Conservation (phyloP, 2,113 vertebrate genomes). For the Redunca redunca region DNA sequence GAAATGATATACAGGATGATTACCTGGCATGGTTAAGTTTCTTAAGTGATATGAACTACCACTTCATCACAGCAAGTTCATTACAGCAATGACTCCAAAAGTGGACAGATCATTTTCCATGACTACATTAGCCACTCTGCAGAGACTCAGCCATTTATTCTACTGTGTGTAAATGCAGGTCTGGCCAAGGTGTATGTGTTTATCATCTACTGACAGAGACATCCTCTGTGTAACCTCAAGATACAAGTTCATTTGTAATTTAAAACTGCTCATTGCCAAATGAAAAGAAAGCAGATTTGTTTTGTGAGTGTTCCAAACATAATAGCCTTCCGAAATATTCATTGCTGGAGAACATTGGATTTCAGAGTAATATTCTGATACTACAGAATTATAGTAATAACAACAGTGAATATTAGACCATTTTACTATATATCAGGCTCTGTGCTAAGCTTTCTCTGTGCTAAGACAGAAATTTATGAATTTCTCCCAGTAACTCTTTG, state of each 20-base stretch:
- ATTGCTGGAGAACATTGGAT: not conserved
- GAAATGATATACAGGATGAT: not conserved
- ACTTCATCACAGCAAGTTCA: not conserved
- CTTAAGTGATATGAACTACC: not conserved
- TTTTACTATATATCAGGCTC: not conserved
- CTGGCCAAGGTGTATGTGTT: fast-evolving
- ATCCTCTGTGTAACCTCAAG: not conserved
- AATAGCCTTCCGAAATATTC: not conserved
- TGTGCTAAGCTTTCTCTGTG: not conserved
- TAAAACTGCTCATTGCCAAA: not conserved
- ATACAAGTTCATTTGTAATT: not conserved
- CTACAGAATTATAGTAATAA: not conserved
- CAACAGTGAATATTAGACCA: not conserved
- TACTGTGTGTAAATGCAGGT: not conserved
- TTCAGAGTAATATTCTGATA: not conserved
- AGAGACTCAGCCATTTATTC: not conserved
- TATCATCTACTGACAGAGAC: not conserved
- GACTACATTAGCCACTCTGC: not conserved
- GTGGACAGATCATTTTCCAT: not conserved
- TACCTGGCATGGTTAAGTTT: not conserved
- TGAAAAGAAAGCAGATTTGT: not conserved
- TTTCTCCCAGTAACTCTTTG: not conserved
- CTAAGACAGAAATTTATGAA: not conserved
- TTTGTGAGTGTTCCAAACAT: not conserved
- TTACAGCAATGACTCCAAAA: not conserved